These are phyloP conservation scores for Pseudorectes ferrugineus DNA, from an alignment of 2,113 vertebrate genomes.

Conservation along the genomic window DNA sequence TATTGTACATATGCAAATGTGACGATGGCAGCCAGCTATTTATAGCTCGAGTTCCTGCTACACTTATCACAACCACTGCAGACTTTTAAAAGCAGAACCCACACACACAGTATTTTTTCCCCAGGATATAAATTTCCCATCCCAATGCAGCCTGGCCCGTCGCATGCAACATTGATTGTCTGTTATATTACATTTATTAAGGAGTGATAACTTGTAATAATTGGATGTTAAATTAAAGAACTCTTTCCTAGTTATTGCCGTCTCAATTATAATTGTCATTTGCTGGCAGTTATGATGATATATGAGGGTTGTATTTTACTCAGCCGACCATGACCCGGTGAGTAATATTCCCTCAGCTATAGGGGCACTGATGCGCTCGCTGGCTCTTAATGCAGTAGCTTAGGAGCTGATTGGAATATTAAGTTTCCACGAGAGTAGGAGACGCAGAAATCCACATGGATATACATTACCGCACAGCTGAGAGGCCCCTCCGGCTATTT, in stretches of 20 bases:
- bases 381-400: slow-evolving; percentile 81
- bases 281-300: slow-evolving; percentile 98
- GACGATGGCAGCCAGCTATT: slow-evolving; percentile 75
- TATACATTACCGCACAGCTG: slow-evolving; percentile 52
- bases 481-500: slow-evolving; percentile 72
- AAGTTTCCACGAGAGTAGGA: slow-evolving; percentile 74
- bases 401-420: slow-evolving; percentile 88
- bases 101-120: slow-evolving; percentile 59
- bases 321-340: slow-evolving; percentile 93
- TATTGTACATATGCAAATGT: slow-evolving; percentile 79
- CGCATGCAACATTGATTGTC: slow-evolving; percentile 97
- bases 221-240: slow-evolving; percentile 99
- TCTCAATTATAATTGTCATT: slow-evolving; percentile 99
- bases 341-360: slow-evolving; percentile 90
- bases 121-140: slow-evolving; percentile 83
- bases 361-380: slow-evolving; percentile 84
- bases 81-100: slow-evolving; percentile 70
- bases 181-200: slow-evolving; percentile 99
- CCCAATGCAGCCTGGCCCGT: slow-evolving; percentile 82
- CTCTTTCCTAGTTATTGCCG: slow-evolving; percentile 96
- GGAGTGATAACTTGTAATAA: slow-evolving; percentile 99
- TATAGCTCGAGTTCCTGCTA: slow-evolving; percentile 72
- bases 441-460: slow-evolving; percentile 67
- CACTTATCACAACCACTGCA: slow-evolving; percentile 74
- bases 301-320: slow-evolving; percentile 98